Evolutionary conservation across 1,140 invertebrate genomes (phyloP), one percentile per base, ranked within the genome.

Genomic region (Melipona quadrifasciata): DNA sequence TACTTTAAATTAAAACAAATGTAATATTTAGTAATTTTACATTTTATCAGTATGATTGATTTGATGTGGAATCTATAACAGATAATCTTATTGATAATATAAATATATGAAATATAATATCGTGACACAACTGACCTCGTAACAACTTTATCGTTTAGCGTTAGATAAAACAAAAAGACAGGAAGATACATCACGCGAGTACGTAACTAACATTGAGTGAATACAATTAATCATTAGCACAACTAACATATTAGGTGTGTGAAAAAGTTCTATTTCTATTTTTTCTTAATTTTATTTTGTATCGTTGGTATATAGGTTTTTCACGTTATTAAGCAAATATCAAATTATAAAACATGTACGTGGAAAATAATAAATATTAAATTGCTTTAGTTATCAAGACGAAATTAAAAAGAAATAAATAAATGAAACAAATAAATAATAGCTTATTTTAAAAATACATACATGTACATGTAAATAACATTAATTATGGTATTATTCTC

Each of bases 91-190:
- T 64, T n/a, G 77, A 21, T 14, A 39, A 77, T 77, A 16, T 65
- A 82, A 19, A 31, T 57, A 83, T 16, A 51, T 64, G 19, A 72
- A 79, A 77, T 70, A 12, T 27, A 51, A 84, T 79, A 39, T 70
- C 67, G 76, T 84, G 76, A 72, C 82, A 84, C 82, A 79, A 79
- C 76, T 79, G 82, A 84, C 82, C 82, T 79, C 67, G 76, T 84
- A 84, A 84, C 76, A 76, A 72, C 55, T 39, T 84, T 84, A 84
- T 84, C 82, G 12, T 84, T 79, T 79, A 78, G 47, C 24, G 57
- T n/a, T n/a, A n/a, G n/a, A 84, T 79, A 79, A 79, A 83, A 78
- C 27, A 71, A 55, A 83, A 71, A 84, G 57, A 84, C 67, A 39
- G 57, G 76, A 78, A 84, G 82, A 84, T 57, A 71, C 64, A 71